A percentile compares a stretch with the other conserved stretches of the same genome.
Conservation (phyloP, 1,140 invertebrate genomes). For the Hestina assimilis region DNA sequence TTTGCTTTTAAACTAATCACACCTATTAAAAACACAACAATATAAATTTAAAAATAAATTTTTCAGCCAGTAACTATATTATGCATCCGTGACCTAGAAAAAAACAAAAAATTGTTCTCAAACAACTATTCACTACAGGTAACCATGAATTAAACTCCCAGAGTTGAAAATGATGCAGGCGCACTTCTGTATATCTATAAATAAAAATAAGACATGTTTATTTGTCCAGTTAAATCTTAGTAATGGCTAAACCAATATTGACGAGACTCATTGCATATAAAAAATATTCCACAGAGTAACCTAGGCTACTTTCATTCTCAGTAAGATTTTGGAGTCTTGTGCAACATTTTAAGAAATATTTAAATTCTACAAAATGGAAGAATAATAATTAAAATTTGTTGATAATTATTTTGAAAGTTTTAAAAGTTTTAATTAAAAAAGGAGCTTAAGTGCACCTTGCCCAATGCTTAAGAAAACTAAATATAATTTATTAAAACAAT, state of each 20-base stretch:
- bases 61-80: slow-evolving; percentile 16
- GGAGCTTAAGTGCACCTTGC: neutral
- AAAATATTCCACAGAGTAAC: no score
- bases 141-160: slow-evolving; percentile 34
- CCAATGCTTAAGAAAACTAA: neutral
- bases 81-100: slow-evolving; percentile 55
- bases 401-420: no score
- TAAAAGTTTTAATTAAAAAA: no score
- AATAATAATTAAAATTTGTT: no score
- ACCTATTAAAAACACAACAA: slow-evolving; percentile 24
- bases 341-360: no score
- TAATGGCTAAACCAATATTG: no score
- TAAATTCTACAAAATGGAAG: no score
- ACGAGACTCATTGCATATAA: no score
- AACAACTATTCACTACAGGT: slow-evolving; percentile 43
- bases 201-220: neutral
- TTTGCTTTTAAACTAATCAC: slow-evolving; percentile 11
- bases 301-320: no score
- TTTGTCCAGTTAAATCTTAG: no score
- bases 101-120: slow-evolving; percentile 49
- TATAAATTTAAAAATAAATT: slow-evolving; percentile 28
- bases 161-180: neutral
- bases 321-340: no score
- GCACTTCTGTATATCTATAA: neutral
- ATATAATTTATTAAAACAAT: neutral